Base-by-base conservation (phyloP, 2,888 invertebrate genomes). In the Habroteleia sp. region DNA sequence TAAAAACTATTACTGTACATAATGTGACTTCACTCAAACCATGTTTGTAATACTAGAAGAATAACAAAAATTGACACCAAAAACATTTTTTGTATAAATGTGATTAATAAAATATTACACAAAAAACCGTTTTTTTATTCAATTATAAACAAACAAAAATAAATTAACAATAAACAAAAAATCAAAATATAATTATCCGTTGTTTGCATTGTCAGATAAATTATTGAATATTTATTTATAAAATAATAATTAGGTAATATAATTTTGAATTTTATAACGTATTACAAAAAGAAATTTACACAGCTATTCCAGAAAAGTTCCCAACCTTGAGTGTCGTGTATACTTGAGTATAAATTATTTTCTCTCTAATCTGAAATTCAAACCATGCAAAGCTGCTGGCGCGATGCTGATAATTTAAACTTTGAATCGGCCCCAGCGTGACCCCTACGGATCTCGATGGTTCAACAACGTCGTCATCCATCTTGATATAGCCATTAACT, bases 391-490 rank as follows among this genome's bases (percentile, higher is more conserved):
- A 56, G 10, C 11, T 6, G 25, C 13, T 39, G 35, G 11, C 27
- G 4, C 44, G 58, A 11, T 52, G 48, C 13, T 66, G 65, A 75
- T 46, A 48, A 75, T 66, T 52, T 66, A 69, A 63, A 74, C 60
- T 69, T 74, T 74, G 63, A 65, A 48, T 63, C 29, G 54, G 37
- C 46, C 71, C 10, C 20, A 10, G 52, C 66, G 2, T 75, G 75
- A 75, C 71, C 75, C 48, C 60, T 62, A 25, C 14, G 35, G 10
- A 58, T 65, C 25, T 39, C 33, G 17, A 17, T 60, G 48, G 29
- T 29, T 74, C 46, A 48, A 25, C 50, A 56, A 23, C 54, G 29
- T 50, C 60, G 52, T 52, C 41, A 33, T 20, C 33, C 2, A 62
- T 48, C 56, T 48, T 39, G 62, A 68, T 74, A 60, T 60, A 39